A percentile compares a stretch with the other conserved stretches of the same genome.
Evolutionary conservation across 2,113 vertebrate species (phyloP).

Genomic region (Stigmatopora argus): DNA sequence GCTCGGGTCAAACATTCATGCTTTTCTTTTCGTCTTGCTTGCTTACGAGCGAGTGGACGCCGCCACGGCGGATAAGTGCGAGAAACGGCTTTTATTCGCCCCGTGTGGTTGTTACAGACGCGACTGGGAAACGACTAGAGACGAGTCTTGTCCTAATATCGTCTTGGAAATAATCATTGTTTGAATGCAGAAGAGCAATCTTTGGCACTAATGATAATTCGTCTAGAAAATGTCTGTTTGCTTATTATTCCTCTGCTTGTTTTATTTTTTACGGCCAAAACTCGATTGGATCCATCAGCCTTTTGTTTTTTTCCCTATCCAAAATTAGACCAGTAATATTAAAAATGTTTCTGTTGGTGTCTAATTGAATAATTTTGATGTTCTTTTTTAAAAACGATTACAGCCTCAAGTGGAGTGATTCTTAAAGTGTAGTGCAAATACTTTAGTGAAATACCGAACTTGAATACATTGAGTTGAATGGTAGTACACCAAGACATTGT

Average conservation of each 20-base stretch:
- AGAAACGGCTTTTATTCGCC: slow-evolving; percentile 23
- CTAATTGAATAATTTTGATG: neutral
- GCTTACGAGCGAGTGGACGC: slow-evolving; percentile 65
- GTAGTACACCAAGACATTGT: no score
- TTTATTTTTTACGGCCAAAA: neutral
- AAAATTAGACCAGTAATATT: neutral
- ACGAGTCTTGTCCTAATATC: slow-evolving; percentile 21
- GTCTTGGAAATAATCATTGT: slow-evolving; percentile 34
- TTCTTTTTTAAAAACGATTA: neutral
- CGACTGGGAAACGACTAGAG: slow-evolving; percentile 7
- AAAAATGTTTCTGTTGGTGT: neutral
- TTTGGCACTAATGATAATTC: neutral
- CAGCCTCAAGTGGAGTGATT: neutral
- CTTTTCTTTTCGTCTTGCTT: slow-evolving; percentile 69
- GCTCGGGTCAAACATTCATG: slow-evolving; percentile 73
- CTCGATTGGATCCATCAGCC: neutral
- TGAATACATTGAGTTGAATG: no score
- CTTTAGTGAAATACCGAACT: neutral
- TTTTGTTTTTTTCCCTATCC: neutral
- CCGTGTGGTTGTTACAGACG: slow-evolving; percentile 12
- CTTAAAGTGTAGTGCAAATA: neutral
- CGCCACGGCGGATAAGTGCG: slow-evolving; percentile 40
- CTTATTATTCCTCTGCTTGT: neutral
- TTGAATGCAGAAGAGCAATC: slow-evolving; percentile 9
- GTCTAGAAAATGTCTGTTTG: neutral